Base-by-base conservation (phyloP, 1,140 invertebrate species). In the Panulirus ornatus region DNA sequence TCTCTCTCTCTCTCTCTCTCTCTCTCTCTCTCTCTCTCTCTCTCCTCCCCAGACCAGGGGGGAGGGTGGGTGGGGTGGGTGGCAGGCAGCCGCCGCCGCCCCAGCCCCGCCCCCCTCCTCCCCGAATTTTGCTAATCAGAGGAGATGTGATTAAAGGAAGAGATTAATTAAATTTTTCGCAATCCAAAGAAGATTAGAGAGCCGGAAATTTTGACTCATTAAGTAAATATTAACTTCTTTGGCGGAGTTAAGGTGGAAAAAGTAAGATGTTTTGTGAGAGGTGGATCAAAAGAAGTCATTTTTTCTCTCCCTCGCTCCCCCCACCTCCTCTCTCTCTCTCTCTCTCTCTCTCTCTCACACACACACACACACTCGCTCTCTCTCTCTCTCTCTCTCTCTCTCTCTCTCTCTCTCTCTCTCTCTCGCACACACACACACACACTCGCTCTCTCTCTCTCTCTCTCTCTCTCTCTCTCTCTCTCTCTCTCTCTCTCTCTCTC, bases 171-270 rank as follows among this genome's bases (percentile, higher is more conserved):
- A 66, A 89, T 89, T 89, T 89, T 89, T 89, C 79, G 63, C 87
- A 89, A 89, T 89, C 87, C 87, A 89, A 89, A 89, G 87, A 89
- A 89, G 87, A 89, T 89, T 89, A 89, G 81, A 83, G 66, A 71
- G 70, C 30, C 87, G 78, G 51, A 58, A 66, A 83, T 89, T 89
- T 89, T 82, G 87, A 89, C 42, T 89, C 87, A 89, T 89, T 89
- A 89, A 89, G 78, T 89, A 89, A 89, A 89, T 89, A 89, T 89
- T 89, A 89, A 89, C 87, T 89, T 89, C 87, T 89, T 89, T 89
- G 66, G 79, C 40, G 42, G 78, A 81, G 78, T 89, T 83, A 66
- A 44, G 79, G 58, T 34, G 87, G 51, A 34, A 89, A 89, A 89
- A 89, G 47, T 89, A 27, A 11, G 22, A 19, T 82, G 76, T 82